Percentiles rank a stretch among this genome's conserved stretches.
Conservation (phyloP, 2,113 vertebrate genomes). For the Piaya cayana region DNA sequence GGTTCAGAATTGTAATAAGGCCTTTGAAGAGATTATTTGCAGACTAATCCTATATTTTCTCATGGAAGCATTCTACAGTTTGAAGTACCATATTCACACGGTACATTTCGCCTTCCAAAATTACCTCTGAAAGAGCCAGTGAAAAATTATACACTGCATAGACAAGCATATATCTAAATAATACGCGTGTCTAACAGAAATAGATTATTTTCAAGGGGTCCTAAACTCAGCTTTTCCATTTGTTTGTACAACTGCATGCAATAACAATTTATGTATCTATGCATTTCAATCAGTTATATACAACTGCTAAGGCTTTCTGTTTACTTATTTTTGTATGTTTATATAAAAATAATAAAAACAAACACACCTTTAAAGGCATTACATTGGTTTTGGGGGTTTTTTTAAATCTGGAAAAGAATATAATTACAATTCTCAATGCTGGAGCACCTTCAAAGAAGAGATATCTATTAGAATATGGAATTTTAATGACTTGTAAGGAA, state of each 20-base stretch:
- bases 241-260: not conserved
- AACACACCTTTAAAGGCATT: not conserved
- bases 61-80: not conserved
- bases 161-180: not conserved
- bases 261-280: not conserved
- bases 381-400: accelerated
- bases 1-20: constrained; percentile 25
- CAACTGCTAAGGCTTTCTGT: not conserved
- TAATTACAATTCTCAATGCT: not conserved
- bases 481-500: not conserved
- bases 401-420: not conserved
- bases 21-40: constrained; percentile 54
- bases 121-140: constrained; percentile 28
- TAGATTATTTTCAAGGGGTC: constrained; percentile 15
- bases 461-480: not conserved
- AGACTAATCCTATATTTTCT: constrained; percentile 47
- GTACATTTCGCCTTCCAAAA: constrained; percentile 31
- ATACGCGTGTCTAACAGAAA: constrained; percentile 25
- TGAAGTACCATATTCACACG: constrained; percentile 21
- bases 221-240: constrained; percentile 30
- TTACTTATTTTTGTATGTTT: not conserved
- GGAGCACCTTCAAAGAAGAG: not conserved
- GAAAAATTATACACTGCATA: not conserved
- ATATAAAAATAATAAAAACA: not conserved
- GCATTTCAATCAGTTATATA: not conserved